These are phyloP conservation scores for Erythrolamprus reginae DNA, from an alignment of 2,113 vertebrate species.

Conservation along the genomic window DNA sequence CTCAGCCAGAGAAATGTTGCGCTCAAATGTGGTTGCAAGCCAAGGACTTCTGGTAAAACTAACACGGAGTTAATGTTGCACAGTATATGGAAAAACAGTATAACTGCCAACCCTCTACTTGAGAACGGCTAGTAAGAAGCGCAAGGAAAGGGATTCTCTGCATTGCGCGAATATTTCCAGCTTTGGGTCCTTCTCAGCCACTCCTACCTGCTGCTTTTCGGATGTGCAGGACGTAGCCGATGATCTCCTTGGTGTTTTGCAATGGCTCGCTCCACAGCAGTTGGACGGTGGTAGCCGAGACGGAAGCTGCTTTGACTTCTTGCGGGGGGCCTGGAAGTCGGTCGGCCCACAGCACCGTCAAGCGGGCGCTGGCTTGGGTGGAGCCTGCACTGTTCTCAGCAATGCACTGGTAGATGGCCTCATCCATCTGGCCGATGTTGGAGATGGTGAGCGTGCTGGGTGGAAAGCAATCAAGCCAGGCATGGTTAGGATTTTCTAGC, in stretches of 20 bases:
- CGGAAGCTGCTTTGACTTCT: conserved; percentile 75
- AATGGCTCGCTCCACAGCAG: conserved; percentile 90
- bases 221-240: conserved; percentile 95
- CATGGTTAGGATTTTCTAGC: neutral
- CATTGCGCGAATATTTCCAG: too few relatives aligned
- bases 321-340: conserved; percentile 86
- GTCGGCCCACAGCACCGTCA: conserved; percentile 92
- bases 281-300: conserved; percentile 86
- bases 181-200: too few relatives aligned
- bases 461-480: neutral
- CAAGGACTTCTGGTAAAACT: neutral
- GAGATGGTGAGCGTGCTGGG: conserved; percentile 89
- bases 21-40: too few relatives aligned
- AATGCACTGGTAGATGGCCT: conserved; percentile 97
- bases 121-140: neutral
- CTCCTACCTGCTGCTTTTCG: conserved; percentile 80
- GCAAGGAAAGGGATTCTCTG: neutral
- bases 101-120: neutral
- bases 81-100: neutral
- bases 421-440: conserved; percentile 86
- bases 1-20: too few relatives aligned
- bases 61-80: neutral
- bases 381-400: conserved; percentile 96
- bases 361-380: conserved; percentile 90
- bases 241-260: conserved; percentile 92